Evolutionary conservation across 1,140 invertebrate species (phyloP).

Genomic region (Aphelinus certus): DNA sequence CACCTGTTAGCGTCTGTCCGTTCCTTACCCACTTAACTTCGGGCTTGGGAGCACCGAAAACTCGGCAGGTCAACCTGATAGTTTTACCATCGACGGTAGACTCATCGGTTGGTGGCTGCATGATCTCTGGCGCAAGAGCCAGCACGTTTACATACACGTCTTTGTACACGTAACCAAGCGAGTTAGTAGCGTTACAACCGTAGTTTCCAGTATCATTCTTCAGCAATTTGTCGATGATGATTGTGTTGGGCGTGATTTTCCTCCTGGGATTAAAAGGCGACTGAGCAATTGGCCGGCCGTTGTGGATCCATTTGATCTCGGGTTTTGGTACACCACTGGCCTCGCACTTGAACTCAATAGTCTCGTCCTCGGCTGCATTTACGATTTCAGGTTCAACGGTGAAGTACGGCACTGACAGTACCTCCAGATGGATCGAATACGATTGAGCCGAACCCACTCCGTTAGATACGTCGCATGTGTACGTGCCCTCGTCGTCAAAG

Average conservation of each 20-base stretch:
- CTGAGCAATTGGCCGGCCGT: slow-evolving; percentile 88
- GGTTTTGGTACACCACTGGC: slow-evolving; percentile 90
- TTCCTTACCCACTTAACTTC: slow-evolving; percentile 93
- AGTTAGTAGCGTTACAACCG: slow-evolving; percentile 98
- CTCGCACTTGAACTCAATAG: slow-evolving; percentile 85
- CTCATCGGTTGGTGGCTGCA: slow-evolving; percentile 80
- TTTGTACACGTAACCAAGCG: slow-evolving; percentile 97
- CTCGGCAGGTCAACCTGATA: slow-evolving; percentile 86
- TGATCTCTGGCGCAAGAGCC: slow-evolving; percentile 90
- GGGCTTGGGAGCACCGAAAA: slow-evolving; percentile 96
- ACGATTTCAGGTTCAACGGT: slow-evolving; percentile 88
- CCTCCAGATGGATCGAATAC: slow-evolving; percentile 83
- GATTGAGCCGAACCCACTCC: slow-evolving; percentile 85
- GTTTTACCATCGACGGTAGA: slow-evolving; percentile 85
- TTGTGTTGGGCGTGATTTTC: slow-evolving; percentile 75
- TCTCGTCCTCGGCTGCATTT: slow-evolving; percentile 91
- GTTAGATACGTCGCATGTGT: slow-evolving; percentile 92
- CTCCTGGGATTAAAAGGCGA: slow-evolving; percentile 79
- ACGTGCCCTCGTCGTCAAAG: slow-evolving; percentile 86
- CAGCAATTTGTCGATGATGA: slow-evolving; percentile 83
- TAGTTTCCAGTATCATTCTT: slow-evolving; percentile 97
- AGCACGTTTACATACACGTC: slow-evolving; percentile 98
- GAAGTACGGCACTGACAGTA: slow-evolving; percentile 91
- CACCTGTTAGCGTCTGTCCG: slow-evolving; percentile 84
- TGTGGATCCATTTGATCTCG: slow-evolving; percentile 95